Percentiles rank a stretch among this genome's conserved stretches.
These are phyloP conservation scores for Diarsia dahlii DNA, from an alignment of 2,888 invertebrate species.

Conservation along the genomic window DNA sequence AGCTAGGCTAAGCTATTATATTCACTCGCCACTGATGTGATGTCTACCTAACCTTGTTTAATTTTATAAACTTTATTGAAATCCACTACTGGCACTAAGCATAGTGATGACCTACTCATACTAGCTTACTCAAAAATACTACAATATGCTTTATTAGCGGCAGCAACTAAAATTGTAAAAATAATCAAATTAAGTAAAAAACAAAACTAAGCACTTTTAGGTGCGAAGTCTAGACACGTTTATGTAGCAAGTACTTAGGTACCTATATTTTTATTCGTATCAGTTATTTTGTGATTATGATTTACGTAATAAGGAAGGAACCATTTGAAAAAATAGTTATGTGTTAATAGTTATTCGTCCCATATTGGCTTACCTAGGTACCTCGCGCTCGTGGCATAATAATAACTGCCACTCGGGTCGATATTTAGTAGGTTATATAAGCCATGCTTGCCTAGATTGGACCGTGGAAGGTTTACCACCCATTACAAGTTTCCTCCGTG, in stretches of 20 bases:
- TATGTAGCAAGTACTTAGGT: background rate
- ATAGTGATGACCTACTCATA: background rate
- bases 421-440: too few relatives aligned
- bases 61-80: background rate
- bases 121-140: slow-evolving; percentile 7
- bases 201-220: background rate
- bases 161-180: background rate
- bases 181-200: background rate
- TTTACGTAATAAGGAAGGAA: background rate
- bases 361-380: background rate
- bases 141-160: background rate
- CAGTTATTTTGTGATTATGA: background rate
- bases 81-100: background rate
- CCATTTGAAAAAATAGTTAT: background rate
- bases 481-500: too few relatives aligned
- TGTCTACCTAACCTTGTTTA: background rate
- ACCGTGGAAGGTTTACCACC: too few relatives aligned
- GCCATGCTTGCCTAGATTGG: too few relatives aligned
- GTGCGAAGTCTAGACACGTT: background rate
- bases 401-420: too few relatives aligned
- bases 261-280: background rate
- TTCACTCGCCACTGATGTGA: background rate
- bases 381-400: too few relatives aligned
- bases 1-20: background rate
- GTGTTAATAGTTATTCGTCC: too few relatives aligned